These are phyloP conservation scores for Chiropotes sagulatus DNA, from an alignment of 2,797 vertebrate genomes.

Conservation along the genomic window DNA sequence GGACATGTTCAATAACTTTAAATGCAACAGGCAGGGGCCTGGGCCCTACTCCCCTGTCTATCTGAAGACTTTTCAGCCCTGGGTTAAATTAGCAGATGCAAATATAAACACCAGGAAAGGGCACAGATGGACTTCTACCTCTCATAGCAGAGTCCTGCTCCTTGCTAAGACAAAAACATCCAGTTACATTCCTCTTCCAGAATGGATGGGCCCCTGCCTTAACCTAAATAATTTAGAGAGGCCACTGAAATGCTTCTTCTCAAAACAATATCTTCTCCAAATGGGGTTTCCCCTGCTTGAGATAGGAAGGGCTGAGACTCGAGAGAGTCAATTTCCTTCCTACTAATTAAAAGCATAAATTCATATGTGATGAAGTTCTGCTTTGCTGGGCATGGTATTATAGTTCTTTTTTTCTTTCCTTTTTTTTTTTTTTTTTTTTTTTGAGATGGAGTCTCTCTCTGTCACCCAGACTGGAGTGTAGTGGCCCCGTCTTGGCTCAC, in stretches of 20 bases:
- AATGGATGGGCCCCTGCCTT: not conserved
- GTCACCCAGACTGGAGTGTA: too few relatives aligned
- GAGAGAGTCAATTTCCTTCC: not conserved
- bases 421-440: too few relatives aligned
- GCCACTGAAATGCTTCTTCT: not conserved
- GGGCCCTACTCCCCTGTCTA: too few relatives aligned
- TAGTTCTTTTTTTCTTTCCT: not conserved
- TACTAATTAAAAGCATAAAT: not conserved
- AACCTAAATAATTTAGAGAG: not conserved
- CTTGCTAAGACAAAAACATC: not conserved
- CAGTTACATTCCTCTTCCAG: not conserved
- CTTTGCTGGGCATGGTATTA: not conserved
- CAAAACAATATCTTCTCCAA: not conserved
- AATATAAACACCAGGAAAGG: not conserved
- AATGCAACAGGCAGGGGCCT: not conserved
- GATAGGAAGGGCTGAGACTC: not conserved
- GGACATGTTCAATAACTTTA: not conserved
- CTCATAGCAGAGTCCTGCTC: not conserved
- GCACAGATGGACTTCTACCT: not conserved
- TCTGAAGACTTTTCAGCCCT: not conserved
- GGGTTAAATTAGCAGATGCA: not conserved
- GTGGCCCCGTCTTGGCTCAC: too few relatives aligned
- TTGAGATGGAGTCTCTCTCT: too few relatives aligned
- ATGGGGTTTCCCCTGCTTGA: not conserved
- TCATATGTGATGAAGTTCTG: not conserved